Evolutionary conservation across 2,113 vertebrate species (phyloP).

Genomic region (Potamarius usumacintae): DNA sequence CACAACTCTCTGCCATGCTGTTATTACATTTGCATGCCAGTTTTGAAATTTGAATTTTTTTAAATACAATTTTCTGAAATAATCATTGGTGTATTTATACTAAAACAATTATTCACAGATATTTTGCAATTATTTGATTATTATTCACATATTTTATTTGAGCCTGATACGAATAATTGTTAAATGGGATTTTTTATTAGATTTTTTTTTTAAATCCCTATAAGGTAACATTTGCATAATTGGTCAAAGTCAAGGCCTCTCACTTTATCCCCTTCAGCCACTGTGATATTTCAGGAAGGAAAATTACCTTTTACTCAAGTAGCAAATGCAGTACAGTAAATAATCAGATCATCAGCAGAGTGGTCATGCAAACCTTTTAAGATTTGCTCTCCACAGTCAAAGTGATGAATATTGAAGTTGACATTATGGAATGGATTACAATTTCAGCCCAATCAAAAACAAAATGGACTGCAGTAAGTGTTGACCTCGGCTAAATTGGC

Average conservation of each 20-base stretch:
- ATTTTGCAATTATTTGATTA: no score
- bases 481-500: constrained; percentile 72
- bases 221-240: background rate
- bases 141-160: no score
- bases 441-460: constrained; percentile 76
- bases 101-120: no score
- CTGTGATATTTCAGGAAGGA: background rate
- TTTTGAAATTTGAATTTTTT: no score
- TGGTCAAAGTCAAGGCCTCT: background rate
- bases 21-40: no score
- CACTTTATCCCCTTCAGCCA: background rate
- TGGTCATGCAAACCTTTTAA: constrained; percentile 13
- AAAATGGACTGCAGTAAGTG: constrained; percentile 70
- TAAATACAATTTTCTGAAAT: no score
- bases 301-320: constrained; percentile 7
- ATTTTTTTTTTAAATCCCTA: no score
- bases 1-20: no score
- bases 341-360: constrained; percentile 18
- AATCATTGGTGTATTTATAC: no score
- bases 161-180: no score
- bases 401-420: constrained; percentile 64
- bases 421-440: constrained; percentile 73
- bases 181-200: no score
- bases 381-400: constrained; percentile 45
- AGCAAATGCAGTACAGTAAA: constrained; percentile 25